A percentile compares a stretch with the other conserved stretches of the same genome.
These are phyloP conservation scores for Eupeodes luniger DNA, from an alignment of 2,888 invertebrate genomes.

Conservation along the genomic window DNA sequence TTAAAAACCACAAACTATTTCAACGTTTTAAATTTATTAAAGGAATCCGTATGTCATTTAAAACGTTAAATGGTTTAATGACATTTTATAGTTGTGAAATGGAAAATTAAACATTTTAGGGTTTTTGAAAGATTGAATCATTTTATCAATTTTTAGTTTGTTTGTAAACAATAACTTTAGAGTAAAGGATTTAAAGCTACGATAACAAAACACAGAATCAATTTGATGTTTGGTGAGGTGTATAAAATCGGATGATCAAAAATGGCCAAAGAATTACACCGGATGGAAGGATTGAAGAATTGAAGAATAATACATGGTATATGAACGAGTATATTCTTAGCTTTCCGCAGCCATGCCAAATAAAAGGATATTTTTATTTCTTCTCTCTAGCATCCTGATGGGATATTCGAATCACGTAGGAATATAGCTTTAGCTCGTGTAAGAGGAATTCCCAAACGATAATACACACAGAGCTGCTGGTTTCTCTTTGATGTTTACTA, in stretches of 20 bases:
- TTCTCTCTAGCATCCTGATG: slow-evolving; percentile 46
- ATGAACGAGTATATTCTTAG: neutral
- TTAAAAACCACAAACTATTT: neutral
- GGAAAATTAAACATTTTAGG: no score
- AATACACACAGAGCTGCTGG: slow-evolving; percentile 62
- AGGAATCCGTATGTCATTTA: neutral
- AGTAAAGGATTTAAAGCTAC: neutral
- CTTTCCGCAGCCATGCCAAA: slow-evolving; percentile 34
- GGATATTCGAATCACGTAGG: slow-evolving; percentile 72
- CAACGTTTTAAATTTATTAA: no score
- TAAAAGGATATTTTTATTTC: slow-evolving; percentile 49
- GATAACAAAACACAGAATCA: slow-evolving; percentile 41
- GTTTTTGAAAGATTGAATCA: no score
- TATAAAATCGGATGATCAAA: slow-evolving; percentile 49
- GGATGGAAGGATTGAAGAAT: slow-evolving; percentile 28
- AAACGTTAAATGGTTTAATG: neutral
- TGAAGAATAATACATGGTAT: neutral
- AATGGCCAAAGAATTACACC: slow-evolving; percentile 36
- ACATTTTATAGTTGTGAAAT: neutral
- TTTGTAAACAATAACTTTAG: neutral
- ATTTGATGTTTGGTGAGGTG: slow-evolving; percentile 57
- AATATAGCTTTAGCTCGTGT: slow-evolving; percentile 37
- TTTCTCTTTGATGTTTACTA: slow-evolving; percentile 76
- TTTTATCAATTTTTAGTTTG: no score
- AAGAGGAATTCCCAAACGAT: slow-evolving; percentile 69